Base-by-base conservation (phyloP, 2,113 vertebrate genomes). In the Pluvianellus socialis region DNA sequence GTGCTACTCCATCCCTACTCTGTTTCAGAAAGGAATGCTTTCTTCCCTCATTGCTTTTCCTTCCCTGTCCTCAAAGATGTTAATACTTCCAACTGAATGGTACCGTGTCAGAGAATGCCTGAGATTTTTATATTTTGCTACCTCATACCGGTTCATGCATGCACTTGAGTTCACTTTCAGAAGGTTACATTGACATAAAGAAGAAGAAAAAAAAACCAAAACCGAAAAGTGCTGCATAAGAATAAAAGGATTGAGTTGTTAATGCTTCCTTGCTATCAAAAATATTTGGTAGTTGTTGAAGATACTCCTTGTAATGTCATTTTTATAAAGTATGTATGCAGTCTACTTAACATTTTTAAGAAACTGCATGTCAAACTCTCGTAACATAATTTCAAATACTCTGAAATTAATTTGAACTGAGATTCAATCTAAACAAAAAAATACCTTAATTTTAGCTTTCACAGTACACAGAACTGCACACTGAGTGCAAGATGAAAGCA, bases 121-220 rank as follows among this genome's bases (percentile, higher is more conserved):
- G 52, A 83, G 81, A 79, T 83, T 83, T 79, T 73, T 79, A 2
- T n/a, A n/a, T 70, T 91, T 81, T 67, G 86, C 13, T 72, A 47
- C 52, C 73, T 94, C 27, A 47, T 49, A 87, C 65, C 85, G 74
- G 65, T 82, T 93, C 77, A 91, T 42, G 58, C 89, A 92, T 49
- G 74, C 72, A 88, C 87, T 93, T 81, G 26, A 84, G 56, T 88
- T 95, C 73, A 82, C 77, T 79, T 93, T 92, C 84, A 93, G 82
- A 92, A 79, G 55, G 38, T 89, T 67, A 74, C 49, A 70, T 5
- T 82, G 75, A 86, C 49, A 79, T 42, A 79, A 87, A 75, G 44
- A 17, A 50, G 32, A n/a, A 22, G 10, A 4, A 27, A 20, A 1
- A 6, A 22, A 23, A 20, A 38, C 38, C 38, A 38, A 38, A 38